Percentiles rank a stretch among this genome's conserved stretches.
These are phyloP conservation scores for Sebastes iracundus DNA, from an alignment of 2,797 vertebrate species.

Conservation along the genomic window DNA sequence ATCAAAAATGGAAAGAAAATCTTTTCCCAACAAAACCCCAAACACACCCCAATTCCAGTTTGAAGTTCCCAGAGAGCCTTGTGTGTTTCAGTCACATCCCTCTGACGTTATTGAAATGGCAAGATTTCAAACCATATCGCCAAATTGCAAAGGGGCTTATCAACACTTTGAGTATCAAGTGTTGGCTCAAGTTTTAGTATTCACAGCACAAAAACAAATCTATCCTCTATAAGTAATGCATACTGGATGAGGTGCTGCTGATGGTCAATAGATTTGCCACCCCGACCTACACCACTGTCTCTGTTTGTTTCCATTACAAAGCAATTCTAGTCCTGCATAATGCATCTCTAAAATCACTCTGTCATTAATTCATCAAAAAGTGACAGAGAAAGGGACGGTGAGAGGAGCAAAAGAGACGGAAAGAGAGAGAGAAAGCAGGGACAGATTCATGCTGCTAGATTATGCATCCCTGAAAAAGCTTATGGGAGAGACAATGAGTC, in stretches of 20 bases:
- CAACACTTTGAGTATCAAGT: slow-evolving; percentile 25
- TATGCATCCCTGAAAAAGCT: slow-evolving; percentile 64
- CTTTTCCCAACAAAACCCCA: slow-evolving; percentile 14
- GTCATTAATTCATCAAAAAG: slow-evolving; percentile 73
- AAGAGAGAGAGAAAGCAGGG: neutral
- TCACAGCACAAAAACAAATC: slow-evolving; percentile 60
- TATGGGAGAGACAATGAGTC: slow-evolving; percentile 66
- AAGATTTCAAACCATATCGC: slow-evolving; percentile 35
- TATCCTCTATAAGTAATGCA: slow-evolving; percentile 69
- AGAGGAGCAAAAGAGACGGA: neutral
- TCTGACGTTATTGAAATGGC: slow-evolving; percentile 17
- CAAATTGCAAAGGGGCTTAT: slow-evolving; percentile 40
- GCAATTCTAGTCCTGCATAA: slow-evolving; percentile 74
- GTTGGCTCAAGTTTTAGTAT: slow-evolving; percentile 39
- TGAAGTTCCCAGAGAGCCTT: slow-evolving; percentile 11
- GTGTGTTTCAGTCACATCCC: neutral
- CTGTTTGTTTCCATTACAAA: slow-evolving; percentile 77
- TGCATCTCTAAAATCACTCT: slow-evolving; percentile 67
- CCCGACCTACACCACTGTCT: slow-evolving; percentile 51
- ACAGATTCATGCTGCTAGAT: slow-evolving; percentile 42
- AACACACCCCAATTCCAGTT: slow-evolving; percentile 9
- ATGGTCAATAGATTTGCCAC: slow-evolving; percentile 67
- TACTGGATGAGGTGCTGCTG: slow-evolving; percentile 54
- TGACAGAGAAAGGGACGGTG: neutral
- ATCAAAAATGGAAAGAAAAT: slow-evolving; percentile 35